Conservation (phyloP, 2,797 vertebrate species). For the Esox masquinongy region DNA sequence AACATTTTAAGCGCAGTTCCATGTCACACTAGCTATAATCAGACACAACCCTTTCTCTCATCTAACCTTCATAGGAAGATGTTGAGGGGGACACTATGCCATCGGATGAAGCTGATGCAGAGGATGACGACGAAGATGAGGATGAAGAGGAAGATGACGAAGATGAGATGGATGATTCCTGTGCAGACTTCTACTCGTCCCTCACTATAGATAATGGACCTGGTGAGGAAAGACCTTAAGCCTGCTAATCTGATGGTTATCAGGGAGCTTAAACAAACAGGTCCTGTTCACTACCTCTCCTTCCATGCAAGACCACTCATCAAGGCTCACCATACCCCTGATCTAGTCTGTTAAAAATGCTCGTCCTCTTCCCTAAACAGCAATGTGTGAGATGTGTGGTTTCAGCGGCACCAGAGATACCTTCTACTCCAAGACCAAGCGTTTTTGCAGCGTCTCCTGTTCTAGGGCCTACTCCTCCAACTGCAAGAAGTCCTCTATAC, state of each 20-base stretch:
- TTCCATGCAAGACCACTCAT: not conserved
- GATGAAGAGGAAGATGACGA: slow-evolving; percentile 8
- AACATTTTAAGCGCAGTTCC: too few species aligned
- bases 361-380: slow-evolving; percentile 58
- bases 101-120: not conserved
- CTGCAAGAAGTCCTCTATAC: slow-evolving; percentile 89
- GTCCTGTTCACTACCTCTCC: too few species aligned
- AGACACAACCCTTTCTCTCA: not conserved
- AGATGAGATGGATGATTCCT: slow-evolving; percentile 3
- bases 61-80: slow-evolving; percentile 20
- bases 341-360: not conserved
- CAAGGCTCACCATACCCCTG: not conserved
- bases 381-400: slow-evolving; percentile 95
- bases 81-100: slow-evolving; percentile 6
- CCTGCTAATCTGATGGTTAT: not conserved
- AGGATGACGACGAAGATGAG: slow-evolving; percentile 29
- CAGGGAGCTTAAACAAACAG: not conserved
- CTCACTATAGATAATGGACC: slow-evolving; percentile 74
- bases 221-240: slow-evolving; percentile 54
- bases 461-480: slow-evolving; percentile 94
- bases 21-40: too few species aligned
- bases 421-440: slow-evolving; percentile 92
- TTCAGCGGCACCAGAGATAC: slow-evolving; percentile 77
- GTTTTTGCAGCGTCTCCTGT: slow-evolving; percentile 93
- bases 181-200: slow-evolving; percentile 11